Evolutionary conservation across 2,888 invertebrate species (phyloP).

Genomic region (Amiota mariae): DNA sequence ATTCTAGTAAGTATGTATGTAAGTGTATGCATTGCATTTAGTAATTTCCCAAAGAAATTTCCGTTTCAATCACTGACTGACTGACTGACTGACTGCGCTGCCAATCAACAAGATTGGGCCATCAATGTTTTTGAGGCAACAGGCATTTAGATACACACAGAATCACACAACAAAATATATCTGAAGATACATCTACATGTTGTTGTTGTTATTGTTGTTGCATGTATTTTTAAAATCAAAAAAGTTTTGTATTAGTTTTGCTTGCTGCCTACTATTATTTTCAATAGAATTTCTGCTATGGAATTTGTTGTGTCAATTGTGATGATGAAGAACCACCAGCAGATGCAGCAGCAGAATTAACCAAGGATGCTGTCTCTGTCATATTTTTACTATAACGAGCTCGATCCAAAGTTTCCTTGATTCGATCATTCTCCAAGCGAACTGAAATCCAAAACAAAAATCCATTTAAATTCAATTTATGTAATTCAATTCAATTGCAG

Average conservation of each 20-base stretch:
- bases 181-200: constrained; percentile 57
- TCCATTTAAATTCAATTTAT: background rate
- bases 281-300: constrained; percentile 39
- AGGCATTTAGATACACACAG: too few species aligned
- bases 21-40: too few species aligned
- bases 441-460: constrained; percentile 77
- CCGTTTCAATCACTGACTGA: too few species aligned
- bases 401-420: constrained; percentile 84
- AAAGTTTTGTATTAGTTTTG: too few species aligned
- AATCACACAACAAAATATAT: constrained; percentile 28
- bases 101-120: too few species aligned
- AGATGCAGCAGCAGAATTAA: constrained; percentile 32
- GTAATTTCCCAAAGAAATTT: too few species aligned
- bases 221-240: too few species aligned
- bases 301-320: constrained; percentile 47
- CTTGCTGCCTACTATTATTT: constrained; percentile 28
- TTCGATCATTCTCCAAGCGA: constrained; percentile 90
- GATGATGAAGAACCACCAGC: constrained; percentile 36
- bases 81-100: too few species aligned
- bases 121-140: too few species aligned
- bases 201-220: too few species aligned
- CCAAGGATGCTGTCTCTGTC: constrained; percentile 66
- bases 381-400: constrained; percentile 72
- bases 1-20: too few species aligned
- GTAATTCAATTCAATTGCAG: background rate